These are phyloP conservation scores for Steinernema khuongi DNA, from an alignment of 1,140 invertebrate species.

Conservation along the genomic window DNA sequence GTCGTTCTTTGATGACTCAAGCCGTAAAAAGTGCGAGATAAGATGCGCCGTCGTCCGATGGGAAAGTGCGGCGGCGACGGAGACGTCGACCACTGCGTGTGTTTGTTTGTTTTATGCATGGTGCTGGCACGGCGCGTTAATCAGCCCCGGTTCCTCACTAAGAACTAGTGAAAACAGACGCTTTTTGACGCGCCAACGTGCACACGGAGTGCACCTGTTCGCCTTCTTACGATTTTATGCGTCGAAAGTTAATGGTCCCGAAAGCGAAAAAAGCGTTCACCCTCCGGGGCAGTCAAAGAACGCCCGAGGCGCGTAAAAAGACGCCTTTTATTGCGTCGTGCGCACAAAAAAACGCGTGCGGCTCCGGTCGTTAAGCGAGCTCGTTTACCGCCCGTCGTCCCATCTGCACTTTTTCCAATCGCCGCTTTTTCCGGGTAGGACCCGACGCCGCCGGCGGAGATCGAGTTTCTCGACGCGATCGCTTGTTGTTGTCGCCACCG, in stretches of 20 bases:
- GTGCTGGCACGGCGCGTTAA: not conserved
- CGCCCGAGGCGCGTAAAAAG: not conserved
- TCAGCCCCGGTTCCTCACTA: not conserved
- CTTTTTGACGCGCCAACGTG: not conserved
- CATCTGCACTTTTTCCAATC: not conserved
- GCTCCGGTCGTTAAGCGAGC: not conserved
- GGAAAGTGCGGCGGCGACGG: not conserved
- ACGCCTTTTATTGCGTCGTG: not conserved
- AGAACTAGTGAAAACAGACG: not conserved
- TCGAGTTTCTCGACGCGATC: conserved; percentile 3
- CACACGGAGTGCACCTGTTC: not conserved
- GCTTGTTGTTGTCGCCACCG: not conserved
- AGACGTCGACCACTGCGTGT: not conserved
- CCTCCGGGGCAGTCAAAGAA: not conserved
- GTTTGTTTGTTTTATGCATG: not conserved
- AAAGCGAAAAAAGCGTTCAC: not conserved
- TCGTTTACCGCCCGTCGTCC: not conserved
- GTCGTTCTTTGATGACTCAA: not conserved
- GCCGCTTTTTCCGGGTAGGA: not conserved
- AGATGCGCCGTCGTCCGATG: not conserved
- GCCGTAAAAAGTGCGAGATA: conserved; percentile 1
- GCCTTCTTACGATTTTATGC: not conserved
- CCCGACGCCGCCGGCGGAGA: not conserved
- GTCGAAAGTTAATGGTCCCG: conserved; percentile 7
- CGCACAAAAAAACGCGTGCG: not conserved